Base-by-base conservation (phyloP, 2,113 vertebrate species). In the Megaceryle maxima region DNA sequence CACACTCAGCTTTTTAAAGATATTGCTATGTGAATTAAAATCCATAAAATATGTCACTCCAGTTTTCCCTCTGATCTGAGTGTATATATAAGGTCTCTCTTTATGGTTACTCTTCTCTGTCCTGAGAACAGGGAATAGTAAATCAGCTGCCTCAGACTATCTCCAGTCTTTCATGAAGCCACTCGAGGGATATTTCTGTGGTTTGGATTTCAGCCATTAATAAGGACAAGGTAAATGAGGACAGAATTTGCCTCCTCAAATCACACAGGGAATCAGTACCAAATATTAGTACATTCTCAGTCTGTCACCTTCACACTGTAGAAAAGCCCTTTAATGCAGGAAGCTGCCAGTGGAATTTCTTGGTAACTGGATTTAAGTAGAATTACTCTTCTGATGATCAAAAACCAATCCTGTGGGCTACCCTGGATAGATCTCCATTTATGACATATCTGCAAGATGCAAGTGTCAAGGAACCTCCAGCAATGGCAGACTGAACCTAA, bases 1-100 rank as follows among this genome's bases (percentile, higher is more conserved):
- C 74, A 57, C 12, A 63, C 88, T 86, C 91, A 94, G 90, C 62
- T 94, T 88, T 96, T 97, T 77, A 91, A 94, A 95, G 60, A 51
- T 84, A 74, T 18, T 74, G 90, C 53, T 78, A 18, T 4, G 8
- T 35, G 79, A 62, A 89, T 75, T 92, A 83, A 94, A 87, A 89
- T 86, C 63, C 83, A 94, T 92, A 89, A 85, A 88, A 96, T 81
- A 80, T 25, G 5, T 35, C 75, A 64, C n/a, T 70, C 33, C 28
- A 62, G 13, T 66, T 82, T 92, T 43, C 37, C 29, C 41, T 19
- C 37, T 37, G 7, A 86, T 72, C 48, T 66, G 53, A 74, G 33
- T 83, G 33, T 83, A 57, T 41, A 64, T 51, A 55, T 37, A 56
- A 39, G 44, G 7, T 55, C 33, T 33, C 18, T 60, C 70, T 85